phyloP scores from a whole-genome alignment of 2,888 invertebrate genomes.

The Napeogenes sylphis region DNA sequence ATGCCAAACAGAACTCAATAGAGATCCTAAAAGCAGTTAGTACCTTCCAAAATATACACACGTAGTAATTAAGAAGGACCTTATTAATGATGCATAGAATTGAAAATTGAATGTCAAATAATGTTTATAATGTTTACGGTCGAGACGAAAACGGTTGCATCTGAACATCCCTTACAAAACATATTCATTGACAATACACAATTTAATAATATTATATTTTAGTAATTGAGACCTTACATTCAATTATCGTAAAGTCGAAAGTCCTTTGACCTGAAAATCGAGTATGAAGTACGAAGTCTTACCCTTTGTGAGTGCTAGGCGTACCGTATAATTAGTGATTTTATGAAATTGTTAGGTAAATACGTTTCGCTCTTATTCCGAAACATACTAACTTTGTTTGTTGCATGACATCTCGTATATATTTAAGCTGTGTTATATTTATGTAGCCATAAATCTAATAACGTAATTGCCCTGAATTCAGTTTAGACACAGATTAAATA shows the following conservation, averaged over 20 bases:
- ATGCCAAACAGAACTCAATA: constrained; percentile 70
- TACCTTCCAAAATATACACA: constrained; percentile 27
- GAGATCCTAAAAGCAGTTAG: constrained; percentile 61
- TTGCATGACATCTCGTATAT: constrained; percentile 35
- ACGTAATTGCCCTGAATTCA: no score
- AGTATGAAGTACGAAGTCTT: constrained; percentile 42
- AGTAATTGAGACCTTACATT: constrained; percentile 31
- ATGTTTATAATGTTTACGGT: constrained; percentile 36
- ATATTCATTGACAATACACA: constrained; percentile 51
- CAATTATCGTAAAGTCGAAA: constrained; percentile 32
- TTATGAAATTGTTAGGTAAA: constrained; percentile 74
- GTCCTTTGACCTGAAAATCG: constrained; percentile 29
- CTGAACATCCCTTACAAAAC: constrained; percentile 72
- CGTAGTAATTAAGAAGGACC: neutral
- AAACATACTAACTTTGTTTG: constrained; percentile 42
- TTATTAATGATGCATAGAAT: neutral
- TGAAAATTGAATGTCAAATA: constrained; percentile 13
- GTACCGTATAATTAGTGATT: constrained; percentile 74
- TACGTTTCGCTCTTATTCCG: constrained; percentile 43
- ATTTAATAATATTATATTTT: constrained; percentile 36
- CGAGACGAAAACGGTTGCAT: constrained; percentile 51
- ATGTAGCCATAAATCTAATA: no score
- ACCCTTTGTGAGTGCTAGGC: constrained; percentile 65
- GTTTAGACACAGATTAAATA: no score
- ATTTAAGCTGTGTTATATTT: constrained; percentile 6